These are phyloP conservation scores for Ernsta delagoae DNA, from an alignment of 2,888 invertebrate genomes.

Conservation along the genomic window DNA sequence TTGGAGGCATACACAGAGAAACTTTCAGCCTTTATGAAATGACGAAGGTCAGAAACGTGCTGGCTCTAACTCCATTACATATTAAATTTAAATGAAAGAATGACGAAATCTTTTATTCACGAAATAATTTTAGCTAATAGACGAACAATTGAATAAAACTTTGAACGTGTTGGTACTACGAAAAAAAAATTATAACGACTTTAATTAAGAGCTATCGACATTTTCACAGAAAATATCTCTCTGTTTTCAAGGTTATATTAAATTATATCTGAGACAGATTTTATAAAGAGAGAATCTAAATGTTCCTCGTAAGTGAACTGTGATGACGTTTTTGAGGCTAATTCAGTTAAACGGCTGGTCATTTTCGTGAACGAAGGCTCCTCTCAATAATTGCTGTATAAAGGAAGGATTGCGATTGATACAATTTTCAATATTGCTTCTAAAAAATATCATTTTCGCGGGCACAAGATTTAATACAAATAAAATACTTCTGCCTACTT, in stretches of 20 bases:
- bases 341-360: conserved; percentile 37
- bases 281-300: conserved; percentile 12
- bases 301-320: conserved; percentile 18
- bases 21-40: no score
- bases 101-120: no score
- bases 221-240: not conserved
- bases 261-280: conserved; percentile 21
- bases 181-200: not conserved
- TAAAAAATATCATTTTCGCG: conserved; percentile 19
- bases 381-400: conserved; percentile 39
- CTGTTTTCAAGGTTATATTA: not conserved
- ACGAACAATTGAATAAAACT: no score
- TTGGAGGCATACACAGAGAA: no score
- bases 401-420: conserved; percentile 28
- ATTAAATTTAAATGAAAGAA: no score
- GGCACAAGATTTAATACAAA: no score
- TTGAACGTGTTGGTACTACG: no score
- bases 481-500: no score
- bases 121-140: no score
- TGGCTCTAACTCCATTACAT: no score
- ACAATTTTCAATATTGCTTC: conserved; percentile 38
- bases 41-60: no score
- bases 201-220: conserved; percentile 9
- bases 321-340: conserved; percentile 38
- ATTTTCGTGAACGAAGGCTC: conserved; percentile 39